phyloP scores from a whole-genome alignment of 2,113 vertebrate species.

The Garra rufa region DNA sequence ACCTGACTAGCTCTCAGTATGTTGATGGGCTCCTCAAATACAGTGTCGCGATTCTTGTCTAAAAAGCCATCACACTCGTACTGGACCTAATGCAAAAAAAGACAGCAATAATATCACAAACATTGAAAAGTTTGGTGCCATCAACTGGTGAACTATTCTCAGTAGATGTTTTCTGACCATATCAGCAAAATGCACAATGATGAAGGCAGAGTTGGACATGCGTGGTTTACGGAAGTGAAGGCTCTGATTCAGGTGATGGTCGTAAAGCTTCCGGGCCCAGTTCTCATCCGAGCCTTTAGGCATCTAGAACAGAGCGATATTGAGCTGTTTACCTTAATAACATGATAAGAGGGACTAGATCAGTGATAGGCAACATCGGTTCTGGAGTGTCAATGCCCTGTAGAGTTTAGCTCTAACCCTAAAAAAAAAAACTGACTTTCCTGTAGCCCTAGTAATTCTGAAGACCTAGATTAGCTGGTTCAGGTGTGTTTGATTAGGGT shows the following conservation, averaged over 20 bases:
- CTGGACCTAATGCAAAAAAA: slow-evolving; percentile 72
- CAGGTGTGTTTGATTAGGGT: too few relatives aligned
- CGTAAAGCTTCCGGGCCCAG: slow-evolving; percentile 81
- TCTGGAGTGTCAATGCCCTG: too few relatives aligned
- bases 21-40: slow-evolving; percentile 81
- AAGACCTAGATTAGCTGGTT: too few relatives aligned
- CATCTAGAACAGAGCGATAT: slow-evolving; percentile 69
- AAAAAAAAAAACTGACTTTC: too few relatives aligned
- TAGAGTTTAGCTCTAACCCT: too few relatives aligned
- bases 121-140: background rate
- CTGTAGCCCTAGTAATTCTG: too few relatives aligned
- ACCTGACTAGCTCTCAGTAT: slow-evolving; percentile 85
- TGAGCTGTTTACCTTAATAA: background rate
- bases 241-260: slow-evolving; percentile 71
- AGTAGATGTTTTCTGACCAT: slow-evolving; percentile 62
- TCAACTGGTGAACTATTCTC: background rate
- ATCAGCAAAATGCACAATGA: slow-evolving; percentile 81
- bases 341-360: background rate
- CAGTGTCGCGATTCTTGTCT: slow-evolving; percentile 80
- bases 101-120: background rate
- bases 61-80: slow-evolving; percentile 80
- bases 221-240: slow-evolving; percentile 78
- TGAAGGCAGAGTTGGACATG: slow-evolving; percentile 74
- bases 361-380: too few relatives aligned
- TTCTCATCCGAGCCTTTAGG: slow-evolving; percentile 80